These are phyloP conservation scores for Xerus rutilus DNA, from an alignment of 2,797 vertebrate species.

Conservation along the genomic window DNA sequence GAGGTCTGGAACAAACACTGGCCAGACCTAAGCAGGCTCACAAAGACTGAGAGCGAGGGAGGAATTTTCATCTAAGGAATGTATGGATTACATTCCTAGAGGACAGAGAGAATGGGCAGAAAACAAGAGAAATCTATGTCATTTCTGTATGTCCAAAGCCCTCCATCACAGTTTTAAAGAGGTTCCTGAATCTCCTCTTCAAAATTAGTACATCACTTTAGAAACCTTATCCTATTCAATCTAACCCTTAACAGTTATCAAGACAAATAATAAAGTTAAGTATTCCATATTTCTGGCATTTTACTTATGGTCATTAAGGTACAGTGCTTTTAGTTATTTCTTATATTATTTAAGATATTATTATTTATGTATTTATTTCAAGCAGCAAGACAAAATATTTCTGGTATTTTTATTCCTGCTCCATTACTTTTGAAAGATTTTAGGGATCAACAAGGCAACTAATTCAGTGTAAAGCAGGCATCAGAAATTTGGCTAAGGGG, in stretches of 20 bases:
- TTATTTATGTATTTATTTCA: not conserved
- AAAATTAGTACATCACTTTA: not conserved
- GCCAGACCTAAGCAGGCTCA: not conserved
- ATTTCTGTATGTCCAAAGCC: not conserved
- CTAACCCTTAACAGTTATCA: not conserved
- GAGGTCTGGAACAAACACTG: not conserved
- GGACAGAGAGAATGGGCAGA: not conserved
- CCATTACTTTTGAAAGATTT: not conserved
- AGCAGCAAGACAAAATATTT: slow-evolving; percentile 6
- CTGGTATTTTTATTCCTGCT: not conserved
- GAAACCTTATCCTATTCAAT: not conserved
- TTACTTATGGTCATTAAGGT: not conserved
- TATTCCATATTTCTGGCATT: not conserved
- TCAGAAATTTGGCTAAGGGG: not conserved
- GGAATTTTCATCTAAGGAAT: not conserved
- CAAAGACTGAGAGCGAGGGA: not conserved
- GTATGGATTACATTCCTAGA: not conserved
- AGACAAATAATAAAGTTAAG: not conserved
- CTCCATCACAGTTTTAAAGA: not conserved
- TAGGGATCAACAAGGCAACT: not conserved
- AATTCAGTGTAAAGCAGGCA: not conserved
- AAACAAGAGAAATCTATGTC: not conserved
- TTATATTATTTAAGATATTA: no score
- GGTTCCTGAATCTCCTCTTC: not conserved
- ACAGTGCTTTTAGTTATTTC: no score